Evolutionary conservation across 2,113 vertebrate genomes (phyloP).

Genomic region (Sylvilagus bachmani): DNA sequence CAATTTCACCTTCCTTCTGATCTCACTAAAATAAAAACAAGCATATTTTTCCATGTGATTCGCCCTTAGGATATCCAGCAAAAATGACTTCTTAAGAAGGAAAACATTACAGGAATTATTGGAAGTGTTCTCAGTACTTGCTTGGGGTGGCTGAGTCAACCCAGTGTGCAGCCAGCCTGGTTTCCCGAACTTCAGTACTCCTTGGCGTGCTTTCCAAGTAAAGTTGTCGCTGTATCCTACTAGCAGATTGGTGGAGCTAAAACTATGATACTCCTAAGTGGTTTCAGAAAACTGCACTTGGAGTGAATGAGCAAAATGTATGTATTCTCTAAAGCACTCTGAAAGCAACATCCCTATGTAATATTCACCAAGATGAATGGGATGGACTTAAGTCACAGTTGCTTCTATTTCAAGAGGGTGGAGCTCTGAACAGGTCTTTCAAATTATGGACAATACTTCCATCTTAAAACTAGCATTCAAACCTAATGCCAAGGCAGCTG

Average conservation of each 20-base stretch:
- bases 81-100: background rate
- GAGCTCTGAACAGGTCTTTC: background rate
- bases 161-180: background rate
- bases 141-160: background rate
- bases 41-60: background rate
- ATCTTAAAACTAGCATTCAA: background rate
- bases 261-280: background rate
- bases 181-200: background rate
- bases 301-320: background rate
- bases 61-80: constrained; percentile 2
- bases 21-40: background rate
- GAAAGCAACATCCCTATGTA: background rate
- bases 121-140: background rate
- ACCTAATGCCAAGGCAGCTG: background rate
- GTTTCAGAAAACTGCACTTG: background rate
- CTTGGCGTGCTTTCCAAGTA: background rate
- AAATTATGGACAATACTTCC: background rate
- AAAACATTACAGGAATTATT: constrained; percentile 16
- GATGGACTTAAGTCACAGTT: background rate
- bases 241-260: background rate
- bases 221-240: background rate
- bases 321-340: background rate
- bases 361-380: background rate
- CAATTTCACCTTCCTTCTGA: background rate
- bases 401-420: background rate